These are phyloP conservation scores for Chromoteleia sp. DNA, from an alignment of 2,888 invertebrate species.

Conservation along the genomic window DNA sequence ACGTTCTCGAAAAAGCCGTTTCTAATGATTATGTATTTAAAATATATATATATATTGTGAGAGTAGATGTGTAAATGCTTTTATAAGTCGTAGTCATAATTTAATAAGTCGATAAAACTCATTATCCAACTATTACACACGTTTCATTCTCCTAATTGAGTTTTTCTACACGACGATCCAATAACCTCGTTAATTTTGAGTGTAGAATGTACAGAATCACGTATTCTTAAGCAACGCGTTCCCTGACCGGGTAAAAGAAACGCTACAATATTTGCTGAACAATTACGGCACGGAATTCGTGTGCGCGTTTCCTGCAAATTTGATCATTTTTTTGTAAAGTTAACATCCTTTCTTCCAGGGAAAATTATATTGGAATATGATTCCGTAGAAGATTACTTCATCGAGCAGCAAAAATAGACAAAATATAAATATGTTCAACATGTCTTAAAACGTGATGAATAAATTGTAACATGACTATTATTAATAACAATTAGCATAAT, in stretches of 20 bases:
- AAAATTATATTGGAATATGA: too few species aligned
- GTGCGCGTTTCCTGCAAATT: not conserved
- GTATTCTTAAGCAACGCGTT: constrained; percentile 23
- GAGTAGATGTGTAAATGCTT: too few species aligned
- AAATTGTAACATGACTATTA: too few species aligned
- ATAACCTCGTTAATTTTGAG: constrained; percentile 58
- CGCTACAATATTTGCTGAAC: not conserved
- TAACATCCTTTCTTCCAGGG: not conserved
- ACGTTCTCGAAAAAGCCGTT: too few species aligned
- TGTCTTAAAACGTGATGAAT: too few species aligned
- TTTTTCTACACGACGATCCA: constrained; percentile 53
- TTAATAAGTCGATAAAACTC: constrained; percentile 41
- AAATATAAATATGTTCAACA: too few species aligned
- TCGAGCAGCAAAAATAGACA: too few species aligned
- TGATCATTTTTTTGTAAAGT: not conserved
- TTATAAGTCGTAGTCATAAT: constrained; percentile 36
- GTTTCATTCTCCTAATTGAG: constrained; percentile 51
- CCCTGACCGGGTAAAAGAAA: constrained; percentile 30
- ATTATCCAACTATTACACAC: constrained; percentile 28
- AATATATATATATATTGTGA: too few species aligned
- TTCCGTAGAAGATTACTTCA: too few species aligned
- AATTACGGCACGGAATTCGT: constrained; percentile 3
- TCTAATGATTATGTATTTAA: too few species aligned
- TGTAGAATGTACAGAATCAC: constrained; percentile 30
- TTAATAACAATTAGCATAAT: too few species aligned